phyloP scores from a whole-genome alignment of 2,888 invertebrate species.

The Rhagonycha fulva region DNA sequence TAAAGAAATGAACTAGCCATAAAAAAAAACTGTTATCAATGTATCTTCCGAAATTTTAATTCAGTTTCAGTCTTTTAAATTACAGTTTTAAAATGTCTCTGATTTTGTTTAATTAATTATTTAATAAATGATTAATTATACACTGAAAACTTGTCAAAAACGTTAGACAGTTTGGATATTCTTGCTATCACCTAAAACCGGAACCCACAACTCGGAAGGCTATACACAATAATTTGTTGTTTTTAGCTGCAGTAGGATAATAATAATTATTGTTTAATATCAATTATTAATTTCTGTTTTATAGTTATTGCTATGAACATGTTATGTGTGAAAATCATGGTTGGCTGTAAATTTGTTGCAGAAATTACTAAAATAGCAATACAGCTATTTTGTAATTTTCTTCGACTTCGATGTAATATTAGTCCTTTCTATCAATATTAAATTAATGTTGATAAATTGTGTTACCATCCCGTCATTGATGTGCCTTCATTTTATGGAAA shows the following conservation, averaged over 20 bases:
- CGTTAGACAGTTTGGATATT: no score
- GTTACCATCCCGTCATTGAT: constrained; percentile 20
- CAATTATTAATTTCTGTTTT: not conserved
- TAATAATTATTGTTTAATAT: not conserved
- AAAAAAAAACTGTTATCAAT: no score
- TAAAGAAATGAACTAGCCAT: no score
- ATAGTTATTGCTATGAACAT: not conserved
- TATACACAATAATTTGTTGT: no score
- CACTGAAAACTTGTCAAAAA: no score
- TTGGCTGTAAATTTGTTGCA: constrained; percentile 16
- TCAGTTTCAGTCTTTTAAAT: no score
- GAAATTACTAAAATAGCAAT: constrained; percentile 5
- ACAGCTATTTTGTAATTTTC: constrained; percentile 4
- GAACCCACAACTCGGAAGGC: no score
- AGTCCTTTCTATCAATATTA: constrained; percentile 10
- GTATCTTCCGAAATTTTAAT: no score
- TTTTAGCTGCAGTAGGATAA: not conserved
- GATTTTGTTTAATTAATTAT: no score
- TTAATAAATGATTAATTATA: no score
- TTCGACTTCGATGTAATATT: not conserved
- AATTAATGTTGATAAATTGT: constrained; percentile 1
- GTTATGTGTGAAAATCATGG: constrained; percentile 16
- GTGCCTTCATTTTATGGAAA: constrained; percentile 16
- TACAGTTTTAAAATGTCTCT: no score
- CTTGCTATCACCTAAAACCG: no score